Conservation (phyloP, 2,113 vertebrate species). For the Ciconia stormi region DNA sequence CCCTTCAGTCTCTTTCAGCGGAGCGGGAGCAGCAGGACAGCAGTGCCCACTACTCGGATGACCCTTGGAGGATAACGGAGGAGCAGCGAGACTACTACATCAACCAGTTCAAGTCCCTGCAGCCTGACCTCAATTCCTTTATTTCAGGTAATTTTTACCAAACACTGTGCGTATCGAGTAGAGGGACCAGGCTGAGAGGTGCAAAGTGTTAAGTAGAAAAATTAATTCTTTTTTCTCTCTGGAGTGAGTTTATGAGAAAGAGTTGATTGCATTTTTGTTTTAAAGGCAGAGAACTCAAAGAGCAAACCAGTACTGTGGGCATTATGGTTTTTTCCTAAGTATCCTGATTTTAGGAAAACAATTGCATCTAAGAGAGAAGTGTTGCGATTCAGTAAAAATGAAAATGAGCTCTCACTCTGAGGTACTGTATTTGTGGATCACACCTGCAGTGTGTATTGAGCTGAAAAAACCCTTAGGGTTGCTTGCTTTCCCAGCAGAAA, state of each 20-base stretch:
- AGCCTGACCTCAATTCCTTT: conserved; percentile 87
- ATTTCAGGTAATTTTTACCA: conserved; percentile 83
- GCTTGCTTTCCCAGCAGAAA: not conserved
- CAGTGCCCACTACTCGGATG: conserved; percentile 76
- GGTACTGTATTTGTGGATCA: not conserved
- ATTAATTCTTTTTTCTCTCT: not conserved
- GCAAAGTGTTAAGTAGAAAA: not conserved
- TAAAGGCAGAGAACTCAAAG: not conserved
- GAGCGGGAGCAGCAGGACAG: conserved; percentile 80
- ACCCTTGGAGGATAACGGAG: conserved; percentile 95
- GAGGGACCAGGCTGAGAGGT: not conserved
- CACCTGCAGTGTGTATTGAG: not conserved
- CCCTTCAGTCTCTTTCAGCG: conserved; percentile 75
- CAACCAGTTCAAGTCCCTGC: conserved; percentile 90
- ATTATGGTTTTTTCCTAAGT: not conserved
- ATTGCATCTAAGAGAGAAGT: not conserved
- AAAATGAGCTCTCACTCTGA: not conserved
- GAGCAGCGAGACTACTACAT: conserved; percentile 96
- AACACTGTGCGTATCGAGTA: accelerated
- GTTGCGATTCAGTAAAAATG: not conserved
- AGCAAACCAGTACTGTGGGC: not conserved
- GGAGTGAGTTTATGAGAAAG: not conserved
- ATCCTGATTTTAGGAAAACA: not conserved
- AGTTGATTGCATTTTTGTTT: not conserved
- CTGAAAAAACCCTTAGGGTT: not conserved